Evolutionary conservation across 30 jellyfish, hydroid and myxozoan species (phyloP).

Genomic region (Aurelia sp.): DNA sequence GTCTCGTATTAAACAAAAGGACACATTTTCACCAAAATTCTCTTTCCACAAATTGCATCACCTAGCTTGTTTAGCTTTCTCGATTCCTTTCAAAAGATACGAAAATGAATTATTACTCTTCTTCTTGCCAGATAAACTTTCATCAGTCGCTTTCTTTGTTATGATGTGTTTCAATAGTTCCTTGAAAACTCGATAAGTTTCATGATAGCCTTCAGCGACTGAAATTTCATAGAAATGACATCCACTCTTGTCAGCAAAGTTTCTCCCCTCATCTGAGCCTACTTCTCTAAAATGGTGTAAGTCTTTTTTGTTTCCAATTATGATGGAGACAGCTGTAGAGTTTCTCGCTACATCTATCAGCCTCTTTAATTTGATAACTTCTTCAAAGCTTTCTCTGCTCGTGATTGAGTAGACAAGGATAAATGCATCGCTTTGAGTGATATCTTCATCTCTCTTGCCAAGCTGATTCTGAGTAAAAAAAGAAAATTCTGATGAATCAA

Average conservation of each 20-base stretch:
- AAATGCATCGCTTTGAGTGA: slow-evolving; percentile 79
- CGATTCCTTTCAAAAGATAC: slow-evolving; percentile 76
- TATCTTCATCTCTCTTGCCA: slow-evolving; percentile 79
- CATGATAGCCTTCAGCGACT: slow-evolving; percentile 91
- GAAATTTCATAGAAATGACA: slow-evolving; percentile 83
- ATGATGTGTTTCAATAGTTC: slow-evolving; percentile 72
- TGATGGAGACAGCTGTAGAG: slow-evolving; percentile 61
- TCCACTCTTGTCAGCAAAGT: slow-evolving; percentile 75
- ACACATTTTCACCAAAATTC: too few relatives aligned
- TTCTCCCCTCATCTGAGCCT: slow-evolving; percentile 83
- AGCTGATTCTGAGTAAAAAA: slow-evolving; percentile 55
- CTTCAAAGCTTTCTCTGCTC: slow-evolving; percentile 79
- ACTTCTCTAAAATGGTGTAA: slow-evolving; percentile 91
- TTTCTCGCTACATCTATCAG: slow-evolving; percentile 61
- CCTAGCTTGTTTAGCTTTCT: slow-evolving; percentile 72
- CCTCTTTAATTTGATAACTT: slow-evolving; percentile 56
- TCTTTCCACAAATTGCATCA: neutral
- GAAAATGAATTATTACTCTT: slow-evolving; percentile 74
- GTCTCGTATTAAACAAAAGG: too few relatives aligned
- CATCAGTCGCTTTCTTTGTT: slow-evolving; percentile 69
- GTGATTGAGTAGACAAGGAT: slow-evolving; percentile 82
- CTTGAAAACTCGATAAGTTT: slow-evolving; percentile 76
- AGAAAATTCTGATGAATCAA: neutral
- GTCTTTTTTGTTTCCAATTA: slow-evolving; percentile 89
- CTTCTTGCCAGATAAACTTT: slow-evolving; percentile 75